Base-by-base conservation (phyloP, 2,888 invertebrate species). In the Carcina quercana region DNA sequence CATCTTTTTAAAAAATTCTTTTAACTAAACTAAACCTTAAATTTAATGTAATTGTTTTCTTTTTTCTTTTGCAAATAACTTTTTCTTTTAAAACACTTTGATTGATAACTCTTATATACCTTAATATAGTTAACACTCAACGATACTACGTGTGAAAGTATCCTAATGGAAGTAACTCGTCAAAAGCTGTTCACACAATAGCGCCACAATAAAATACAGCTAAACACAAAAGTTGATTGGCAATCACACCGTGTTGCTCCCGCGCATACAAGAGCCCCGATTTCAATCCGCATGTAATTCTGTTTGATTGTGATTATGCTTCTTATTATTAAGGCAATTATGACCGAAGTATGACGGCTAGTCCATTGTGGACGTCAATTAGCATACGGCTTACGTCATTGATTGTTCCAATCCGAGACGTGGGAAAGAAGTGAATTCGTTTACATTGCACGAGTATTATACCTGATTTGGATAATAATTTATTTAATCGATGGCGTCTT, bases 321-420 rank as follows among this genome's bases (percentile, higher is more conserved):
- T 51, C 56, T 57, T 65, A n/a, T 69, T 76, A 74, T 75, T 72
- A 72, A 61, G 62, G 60, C 66, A 78, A 79, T 79, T 79, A 79
- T 75, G 53, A 64, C 30, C 41, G 49, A 57, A 61, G 62, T 67
- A 53, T 56, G 45, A 54, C 59, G 52, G 53, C 47, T 54, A 50
- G 40, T 66, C 67, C 61, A 69, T 78, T 75, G 66, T 73, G 49
- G 43, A 46, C 45, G 53, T 45, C 60, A 55, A 71, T 74, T 70
- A 67, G 59, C 55, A 60, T 59, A 44, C 36, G 31, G 45, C 46
- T 59, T 56, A 51, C 59, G 56, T 70, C 60, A 60, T 15, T 12
- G 44, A 35, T 34, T 40, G 42, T 39, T 15, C 28, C 17, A 10
- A 28, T 20, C 30, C 40, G 34, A 40, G 45, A 40, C 62, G 64